Conservation (phyloP, 1,140 invertebrate species). For the Berghia stephanieae region DNA sequence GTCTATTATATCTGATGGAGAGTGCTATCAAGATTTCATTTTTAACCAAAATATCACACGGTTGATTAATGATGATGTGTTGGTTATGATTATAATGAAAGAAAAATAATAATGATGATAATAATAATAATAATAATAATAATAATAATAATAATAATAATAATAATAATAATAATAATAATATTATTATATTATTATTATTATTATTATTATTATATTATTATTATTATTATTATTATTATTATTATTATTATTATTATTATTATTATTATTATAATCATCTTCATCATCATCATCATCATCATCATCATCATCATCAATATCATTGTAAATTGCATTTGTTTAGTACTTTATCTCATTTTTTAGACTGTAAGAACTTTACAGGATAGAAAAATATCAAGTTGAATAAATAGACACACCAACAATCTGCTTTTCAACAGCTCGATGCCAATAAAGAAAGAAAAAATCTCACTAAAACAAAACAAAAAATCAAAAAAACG, state of each 20-base stretch:
- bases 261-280: neutral
- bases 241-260: neutral
- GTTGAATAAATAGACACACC: too few species aligned
- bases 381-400: neutral
- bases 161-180: conserved; percentile 72
- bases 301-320: neutral
- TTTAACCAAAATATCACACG: too few species aligned
- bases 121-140: too few species aligned
- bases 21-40: too few species aligned
- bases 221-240: neutral
- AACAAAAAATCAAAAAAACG: too few species aligned
- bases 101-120: too few species aligned
- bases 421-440: too few species aligned
- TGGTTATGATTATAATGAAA: too few species aligned
- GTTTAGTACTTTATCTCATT: neutral
- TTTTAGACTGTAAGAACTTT: neutral
- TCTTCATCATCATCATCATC: neutral
- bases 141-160: conserved; percentile 73
- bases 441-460: too few species aligned
- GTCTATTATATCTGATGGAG: too few species aligned
- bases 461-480: too few species aligned
- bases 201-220: neutral
- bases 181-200: neutral
- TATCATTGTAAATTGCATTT: neutral
- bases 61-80: too few species aligned